Base-by-base conservation (phyloP, 2,888 invertebrate genomes). In the Phytoseiulus persimilis region DNA sequence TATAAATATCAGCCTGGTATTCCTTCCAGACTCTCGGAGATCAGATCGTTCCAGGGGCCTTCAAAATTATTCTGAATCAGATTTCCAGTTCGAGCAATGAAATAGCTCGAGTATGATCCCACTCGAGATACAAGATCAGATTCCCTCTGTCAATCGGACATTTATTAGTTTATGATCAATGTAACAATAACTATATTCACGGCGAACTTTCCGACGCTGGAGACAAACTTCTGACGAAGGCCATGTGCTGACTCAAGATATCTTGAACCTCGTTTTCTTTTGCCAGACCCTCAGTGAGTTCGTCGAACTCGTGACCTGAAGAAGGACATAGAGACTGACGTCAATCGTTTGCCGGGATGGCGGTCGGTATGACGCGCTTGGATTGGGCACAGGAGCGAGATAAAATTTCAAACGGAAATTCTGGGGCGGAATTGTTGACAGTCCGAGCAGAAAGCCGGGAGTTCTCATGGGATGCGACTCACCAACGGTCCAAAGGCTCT, bases 401-500 rank as follows among this genome's bases (percentile, higher is more conserved):
- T 39, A 39, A 14, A 1, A 5, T 31, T 31, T 32, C 32, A 31
- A 31, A 11, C 18, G 1, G 1, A 83, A 83, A 1, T 31, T 33
- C 23, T 23, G 11, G 32, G 31, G 83, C 32, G 31, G 31, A 23
- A 33, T 33, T n/a, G n/a, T n/a, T n/a, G n/a, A n/a, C n/a, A n/a
- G n/a, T n/a, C n/a, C 18, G 83, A 87, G 39, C 39, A 39, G 39
- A 39, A 9, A 39, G 5, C 9, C 5, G 39, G 39, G 39, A n/a
- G n/a, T n/a, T n/a, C n/a, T n/a, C n/a, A n/a, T n/a, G 5, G 14
- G 14, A 84, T 84, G 32, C 0, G 6, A 87, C 87, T 87, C 18
- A 91, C 98, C 98, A 31, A 97, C 95, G 83, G 96, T 94, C 98
- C 98, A 98, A 83, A 98, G 93, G 0, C 95, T 95, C 93, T 98